Percentiles rank a stretch among this genome's conserved stretches.
Evolutionary conservation across 2,888 invertebrate genomes (phyloP).

Genomic region (Tachina lurida): DNA sequence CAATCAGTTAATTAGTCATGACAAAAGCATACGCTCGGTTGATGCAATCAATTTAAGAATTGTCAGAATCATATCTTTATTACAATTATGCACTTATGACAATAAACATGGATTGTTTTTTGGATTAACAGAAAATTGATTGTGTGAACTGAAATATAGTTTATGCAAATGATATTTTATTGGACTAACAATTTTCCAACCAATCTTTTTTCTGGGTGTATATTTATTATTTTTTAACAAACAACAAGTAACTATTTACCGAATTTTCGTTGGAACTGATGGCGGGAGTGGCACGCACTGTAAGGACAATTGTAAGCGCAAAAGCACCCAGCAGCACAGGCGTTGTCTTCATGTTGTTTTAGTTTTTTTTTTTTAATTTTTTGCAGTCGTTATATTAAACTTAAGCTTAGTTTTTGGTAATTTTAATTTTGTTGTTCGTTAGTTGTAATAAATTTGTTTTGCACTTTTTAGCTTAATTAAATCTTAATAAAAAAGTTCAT

Average conservation of each 20-base stretch:
- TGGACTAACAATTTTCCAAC: no score
- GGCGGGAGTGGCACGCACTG: conserved; percentile 78
- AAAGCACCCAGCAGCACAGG: conserved; percentile 74
- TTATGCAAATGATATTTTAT: no score
- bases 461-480: conserved; percentile 20
- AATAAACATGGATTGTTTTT: no score
- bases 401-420: conserved; percentile 64
- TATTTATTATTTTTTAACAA: conserved; percentile 23
- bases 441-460: not conserved
- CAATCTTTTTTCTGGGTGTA: no score
- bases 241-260: conserved; percentile 75
- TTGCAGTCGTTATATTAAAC: conserved; percentile 18
- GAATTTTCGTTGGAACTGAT: conserved; percentile 79
- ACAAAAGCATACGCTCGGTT: no score
- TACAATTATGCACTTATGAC: no score
- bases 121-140: no score
- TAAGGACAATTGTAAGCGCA: conserved; percentile 74
- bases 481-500: not conserved
- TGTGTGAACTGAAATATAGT: no score
- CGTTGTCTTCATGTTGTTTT: conserved; percentile 75
- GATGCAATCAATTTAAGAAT: no score
- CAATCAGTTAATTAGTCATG: no score
- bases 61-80: no score
- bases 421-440: conserved; percentile 19
- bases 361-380: not conserved